Base-by-base conservation (phyloP, 2,888 invertebrate genomes). In the Spodoptera exigua region DNA sequence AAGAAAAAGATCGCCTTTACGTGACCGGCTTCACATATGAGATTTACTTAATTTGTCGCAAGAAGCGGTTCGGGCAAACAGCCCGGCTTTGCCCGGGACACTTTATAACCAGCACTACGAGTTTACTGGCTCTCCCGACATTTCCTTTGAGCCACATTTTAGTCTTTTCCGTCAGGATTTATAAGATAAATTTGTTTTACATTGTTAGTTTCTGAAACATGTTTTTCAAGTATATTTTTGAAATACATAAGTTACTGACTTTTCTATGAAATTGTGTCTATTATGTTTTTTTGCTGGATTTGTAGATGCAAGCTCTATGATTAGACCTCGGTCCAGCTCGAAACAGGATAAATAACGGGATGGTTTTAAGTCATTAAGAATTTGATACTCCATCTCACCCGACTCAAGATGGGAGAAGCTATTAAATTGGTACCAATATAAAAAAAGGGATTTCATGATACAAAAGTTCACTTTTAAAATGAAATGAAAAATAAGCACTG, bases 31-130 rank as follows among this genome's bases (percentile, higher is more conserved):
- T 78, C 72, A 70, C 74, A 80, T 86, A 87, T 84, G 86, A 87
- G 89, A 83, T 83, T 80, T 80, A 83, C 84, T 89, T 89, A 87
- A 90, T 90, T 88, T 87, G 84, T 84, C 78, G 66, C 82, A 79
- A 52, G 61, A 46, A 61, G 49, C 61, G 55, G 71, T 51, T 18
- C 32, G 44, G 59, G 75, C 79, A 84, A 85, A 84, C 84, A 80
- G 74, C 79, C 46, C 70, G 74, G 78, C 79, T 74, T 78, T 81
- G 71, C 76, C 73, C 66, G 53, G 67, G 78, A 78, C 79, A 75
- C 79, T 79, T 87, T 81, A 76, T 75, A 55, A 64, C 69, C 36
- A 34, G 51, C 46, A 58, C 61, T 66, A 36, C 41, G 39, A 55
- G 61, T 67, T 70, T 63, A 70, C 60, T 53, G 53, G n/a, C 54